phyloP scores from a whole-genome alignment of 2,888 invertebrate genomes.

The Trachelus tabidus region DNA sequence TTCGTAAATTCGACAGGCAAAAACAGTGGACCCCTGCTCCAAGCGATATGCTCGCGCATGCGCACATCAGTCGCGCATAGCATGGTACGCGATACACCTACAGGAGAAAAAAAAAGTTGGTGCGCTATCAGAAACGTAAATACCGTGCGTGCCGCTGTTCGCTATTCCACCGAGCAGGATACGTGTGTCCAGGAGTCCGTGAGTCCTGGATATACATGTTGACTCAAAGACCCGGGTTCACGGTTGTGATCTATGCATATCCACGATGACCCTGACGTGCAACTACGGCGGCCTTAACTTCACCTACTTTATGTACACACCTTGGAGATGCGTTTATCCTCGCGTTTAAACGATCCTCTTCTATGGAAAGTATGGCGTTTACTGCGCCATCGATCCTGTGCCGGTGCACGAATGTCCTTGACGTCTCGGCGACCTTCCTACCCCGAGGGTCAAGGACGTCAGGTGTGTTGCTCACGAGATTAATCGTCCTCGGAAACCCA shows the following conservation, averaged over 20 bases:
- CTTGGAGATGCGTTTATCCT: not conserved
- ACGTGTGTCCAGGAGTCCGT: not conserved
- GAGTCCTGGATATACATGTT: not conserved
- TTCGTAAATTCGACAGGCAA: not conserved
- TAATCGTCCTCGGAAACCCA: slow-evolving; percentile 30
- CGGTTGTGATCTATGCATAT: not conserved
- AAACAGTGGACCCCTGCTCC: not conserved
- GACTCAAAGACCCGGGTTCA: not conserved
- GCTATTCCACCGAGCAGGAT: not conserved
- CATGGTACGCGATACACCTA: not conserved
- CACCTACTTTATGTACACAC: not conserved
- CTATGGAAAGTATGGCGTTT: not conserved
- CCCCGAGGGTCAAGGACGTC: slow-evolving; percentile 42
- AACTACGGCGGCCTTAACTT: not conserved
- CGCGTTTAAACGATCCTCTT: slow-evolving; percentile 1
- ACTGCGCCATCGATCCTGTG: not conserved
- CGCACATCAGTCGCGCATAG: not conserved
- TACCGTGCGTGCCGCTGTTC: not conserved
- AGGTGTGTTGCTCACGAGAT: slow-evolving; percentile 36
- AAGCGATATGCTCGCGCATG: not conserved
- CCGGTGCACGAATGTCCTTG: slow-evolving; percentile 45
- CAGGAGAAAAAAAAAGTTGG: not conserved
- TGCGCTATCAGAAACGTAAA: not conserved
- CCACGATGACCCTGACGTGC: not conserved
- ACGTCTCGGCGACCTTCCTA: slow-evolving; percentile 26